These are phyloP conservation scores for Pristionchus maxplancki DNA, from an alignment of 2,888 invertebrate genomes.

Conservation along the genomic window DNA sequence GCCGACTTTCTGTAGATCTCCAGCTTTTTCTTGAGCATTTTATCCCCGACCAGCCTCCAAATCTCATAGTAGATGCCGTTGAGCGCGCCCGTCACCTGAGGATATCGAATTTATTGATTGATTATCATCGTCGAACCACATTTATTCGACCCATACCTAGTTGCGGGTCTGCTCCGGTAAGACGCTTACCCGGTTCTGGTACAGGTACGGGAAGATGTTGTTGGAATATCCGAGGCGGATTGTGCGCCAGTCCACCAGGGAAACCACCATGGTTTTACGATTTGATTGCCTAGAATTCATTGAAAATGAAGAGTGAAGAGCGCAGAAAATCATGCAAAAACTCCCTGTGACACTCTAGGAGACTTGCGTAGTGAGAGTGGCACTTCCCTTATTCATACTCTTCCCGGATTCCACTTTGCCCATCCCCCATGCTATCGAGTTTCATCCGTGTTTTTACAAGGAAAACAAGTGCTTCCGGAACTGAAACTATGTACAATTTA, in stretches of 20 bases:
- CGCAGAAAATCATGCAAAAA: no score
- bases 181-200: slow-evolving; percentile 5
- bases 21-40: slow-evolving; percentile 22
- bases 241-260: slow-evolving; percentile 9
- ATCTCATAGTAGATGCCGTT: slow-evolving; percentile 48
- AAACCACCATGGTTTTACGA: not conserved
- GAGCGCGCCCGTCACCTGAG: slow-evolving; percentile 1
- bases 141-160: no score
- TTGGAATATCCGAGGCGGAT: slow-evolving; percentile 50
- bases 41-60: slow-evolving; percentile 19
- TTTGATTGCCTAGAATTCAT: no score
- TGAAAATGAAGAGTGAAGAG: no score
- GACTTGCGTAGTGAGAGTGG: not conserved
- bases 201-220: slow-evolving; percentile 50
- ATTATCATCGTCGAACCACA: no score
- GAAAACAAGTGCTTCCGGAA: not conserved
- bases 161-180: no score
- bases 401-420: not conserved
- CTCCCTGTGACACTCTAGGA: no score
- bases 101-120: no score
- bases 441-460: not conserved
- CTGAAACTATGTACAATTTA: no score
- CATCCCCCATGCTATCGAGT: not conserved
- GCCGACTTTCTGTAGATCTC: slow-evolving; percentile 4
- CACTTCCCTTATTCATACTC: not conserved